Conservation (phyloP, 2,113 vertebrate genomes). For the Podarcis muralis region DNA sequence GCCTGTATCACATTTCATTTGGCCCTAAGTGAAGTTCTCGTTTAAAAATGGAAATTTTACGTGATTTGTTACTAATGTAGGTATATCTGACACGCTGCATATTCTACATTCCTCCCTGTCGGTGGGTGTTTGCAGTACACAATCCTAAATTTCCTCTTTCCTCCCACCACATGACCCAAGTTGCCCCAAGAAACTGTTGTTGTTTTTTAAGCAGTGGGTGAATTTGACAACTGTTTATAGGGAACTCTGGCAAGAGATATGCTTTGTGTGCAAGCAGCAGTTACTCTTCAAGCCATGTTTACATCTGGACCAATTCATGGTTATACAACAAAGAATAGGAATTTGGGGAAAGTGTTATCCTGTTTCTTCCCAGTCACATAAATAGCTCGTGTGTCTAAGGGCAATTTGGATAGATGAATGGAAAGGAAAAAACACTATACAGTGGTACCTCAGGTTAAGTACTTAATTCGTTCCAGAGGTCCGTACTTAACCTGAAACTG, state of each 20-base stretch:
- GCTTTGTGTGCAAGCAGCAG: neutral
- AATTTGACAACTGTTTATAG: neutral
- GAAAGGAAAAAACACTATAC: neutral
- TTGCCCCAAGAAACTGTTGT: neutral
- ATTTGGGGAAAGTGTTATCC: neutral
- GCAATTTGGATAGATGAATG: neutral
- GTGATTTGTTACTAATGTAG: neutral
- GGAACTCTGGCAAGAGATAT: neutral
- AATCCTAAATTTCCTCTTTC: neutral
- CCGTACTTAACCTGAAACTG: too few relatives aligned
- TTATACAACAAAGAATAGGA: neutral
- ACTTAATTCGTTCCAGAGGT: too few relatives aligned
- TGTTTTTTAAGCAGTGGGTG: neutral
- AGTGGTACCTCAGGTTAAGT: too few relatives aligned
- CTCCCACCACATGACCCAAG: too few relatives aligned
- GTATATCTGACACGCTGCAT: neutral
- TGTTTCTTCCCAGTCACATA: neutral
- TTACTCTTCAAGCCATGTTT: neutral
- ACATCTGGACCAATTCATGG: neutral
- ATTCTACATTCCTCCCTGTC: neutral
- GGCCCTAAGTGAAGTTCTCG: neutral
- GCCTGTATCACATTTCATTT: neutral
- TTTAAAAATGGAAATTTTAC: neutral
- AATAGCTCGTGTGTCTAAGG: neutral
- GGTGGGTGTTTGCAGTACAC: neutral